These are phyloP conservation scores for Trididemnum miniatum DNA, from an alignment of 23 tunicate species.

Conservation along the genomic window DNA sequence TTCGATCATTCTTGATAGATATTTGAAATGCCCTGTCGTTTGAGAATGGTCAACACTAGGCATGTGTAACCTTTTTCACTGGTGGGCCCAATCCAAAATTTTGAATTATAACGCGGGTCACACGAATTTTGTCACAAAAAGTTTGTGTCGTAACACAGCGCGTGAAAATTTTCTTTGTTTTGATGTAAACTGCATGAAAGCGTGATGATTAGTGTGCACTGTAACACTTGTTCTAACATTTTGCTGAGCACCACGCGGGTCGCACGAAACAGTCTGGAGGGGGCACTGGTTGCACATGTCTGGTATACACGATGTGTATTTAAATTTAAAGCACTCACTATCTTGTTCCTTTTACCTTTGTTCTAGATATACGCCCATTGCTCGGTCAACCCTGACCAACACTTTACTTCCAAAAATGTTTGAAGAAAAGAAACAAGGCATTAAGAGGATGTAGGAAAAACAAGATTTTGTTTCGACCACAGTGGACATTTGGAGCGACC, in stretches of 20 bases:
- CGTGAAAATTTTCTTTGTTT: not conserved
- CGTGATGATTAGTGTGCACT: not conserved
- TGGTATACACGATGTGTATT: too few species aligned
- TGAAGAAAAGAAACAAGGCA: not conserved
- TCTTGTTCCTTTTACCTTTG: too few species aligned
- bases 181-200: not conserved
- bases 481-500: slow-evolving; percentile 5
- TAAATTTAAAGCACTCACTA: too few species aligned
- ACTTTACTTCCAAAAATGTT: not conserved
- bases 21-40: too few species aligned
- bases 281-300: not conserved
- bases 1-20: too few species aligned
- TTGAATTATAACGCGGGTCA: not conserved
- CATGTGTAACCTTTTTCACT: not conserved
- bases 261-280: not conserved
- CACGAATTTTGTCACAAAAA: not conserved
- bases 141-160: not conserved
- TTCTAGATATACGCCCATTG: not conserved
- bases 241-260: not conserved
- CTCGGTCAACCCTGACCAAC: not conserved
- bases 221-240: not conserved
- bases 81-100: not conserved
- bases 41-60: too few species aligned
- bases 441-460: not conserved
- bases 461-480: not conserved